Conservation (phyloP, 2,888 invertebrate genomes). For the Microplitis deprimator region DNA sequence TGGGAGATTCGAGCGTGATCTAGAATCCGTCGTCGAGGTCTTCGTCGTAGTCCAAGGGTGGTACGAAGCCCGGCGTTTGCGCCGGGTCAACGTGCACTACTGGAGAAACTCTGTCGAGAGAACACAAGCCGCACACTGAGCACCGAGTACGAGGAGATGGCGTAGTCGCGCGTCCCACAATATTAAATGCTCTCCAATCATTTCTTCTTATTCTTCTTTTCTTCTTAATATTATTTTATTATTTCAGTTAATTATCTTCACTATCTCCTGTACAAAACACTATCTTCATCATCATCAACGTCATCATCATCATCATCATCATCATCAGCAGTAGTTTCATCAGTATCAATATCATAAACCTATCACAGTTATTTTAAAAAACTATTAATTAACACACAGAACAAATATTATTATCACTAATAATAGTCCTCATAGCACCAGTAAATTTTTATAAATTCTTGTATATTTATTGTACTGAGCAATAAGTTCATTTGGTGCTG, state of each 20-base stretch:
- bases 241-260: background rate
- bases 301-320: no score
- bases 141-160: slow-evolving; percentile 42
- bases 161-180: slow-evolving; percentile 40
- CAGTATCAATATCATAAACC: no score
- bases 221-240: slow-evolving; percentile 7
- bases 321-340: no score
- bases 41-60: slow-evolving; percentile 28
- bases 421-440: no score
- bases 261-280: no score
- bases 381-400: no score
- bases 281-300: no score
- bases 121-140: slow-evolving; percentile 40
- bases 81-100: slow-evolving; percentile 51
- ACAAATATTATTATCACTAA: no score
- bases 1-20: slow-evolving; percentile 25
- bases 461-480: background rate
- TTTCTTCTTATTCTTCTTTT: slow-evolving; percentile 25
- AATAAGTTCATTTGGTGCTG: background rate
- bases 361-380: no score
- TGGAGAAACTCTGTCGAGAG: slow-evolving; percentile 44
- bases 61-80: slow-evolving; percentile 45
- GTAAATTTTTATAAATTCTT: no score
- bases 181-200: slow-evolving; percentile 20
- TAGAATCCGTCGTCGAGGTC: background rate